These are phyloP conservation scores for Atopsyche davidsoni DNA, from an alignment of 1,140 invertebrate species.

Conservation along the genomic window DNA sequence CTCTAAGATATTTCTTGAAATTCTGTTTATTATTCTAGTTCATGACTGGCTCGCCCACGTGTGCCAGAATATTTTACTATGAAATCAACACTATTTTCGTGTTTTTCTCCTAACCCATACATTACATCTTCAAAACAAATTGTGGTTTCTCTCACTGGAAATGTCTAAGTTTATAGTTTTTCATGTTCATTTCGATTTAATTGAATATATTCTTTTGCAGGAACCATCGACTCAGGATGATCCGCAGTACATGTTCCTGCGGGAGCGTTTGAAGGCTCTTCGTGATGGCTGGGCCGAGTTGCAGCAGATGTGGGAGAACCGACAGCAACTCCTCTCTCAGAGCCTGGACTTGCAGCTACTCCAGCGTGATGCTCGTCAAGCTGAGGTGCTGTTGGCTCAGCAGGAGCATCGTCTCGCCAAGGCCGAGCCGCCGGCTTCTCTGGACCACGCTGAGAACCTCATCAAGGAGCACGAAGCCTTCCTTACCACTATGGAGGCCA, in stretches of 20 bases:
- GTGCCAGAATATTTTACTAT: too few relatives aligned
- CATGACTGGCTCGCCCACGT: too few relatives aligned
- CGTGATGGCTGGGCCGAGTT: conserved; percentile 99
- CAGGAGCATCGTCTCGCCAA: conserved; percentile 89
- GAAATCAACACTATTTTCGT: neutral
- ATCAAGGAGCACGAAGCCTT: conserved; percentile 98
- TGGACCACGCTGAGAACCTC: conserved; percentile 96
- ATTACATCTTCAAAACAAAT: neutral
- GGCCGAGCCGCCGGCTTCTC: conserved; percentile 87
- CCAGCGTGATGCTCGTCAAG: conserved; percentile 93
- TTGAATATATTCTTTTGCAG: conserved; percentile 34
- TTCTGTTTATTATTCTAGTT: too few relatives aligned
- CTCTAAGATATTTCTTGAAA: too few relatives aligned
- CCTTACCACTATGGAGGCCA: conserved; percentile 98
- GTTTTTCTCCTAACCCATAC: neutral
- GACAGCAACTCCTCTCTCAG: conserved; percentile 90
- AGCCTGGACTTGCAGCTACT: conserved; percentile 93
- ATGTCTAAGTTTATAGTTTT: neutral
- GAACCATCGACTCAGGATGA: conserved; percentile 80
- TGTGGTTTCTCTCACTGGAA: neutral
- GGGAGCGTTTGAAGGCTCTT: conserved; percentile 91
- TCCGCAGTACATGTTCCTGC: conserved; percentile 98
- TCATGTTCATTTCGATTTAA: neutral
- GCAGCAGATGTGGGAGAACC: conserved; percentile 99
- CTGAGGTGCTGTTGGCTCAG: conserved; percentile 94